A percentile compares a stretch with the other conserved stretches of the same genome.
Evolutionary conservation across 2,113 vertebrate species (phyloP).

Genomic region (Eurystomus gularis): DNA sequence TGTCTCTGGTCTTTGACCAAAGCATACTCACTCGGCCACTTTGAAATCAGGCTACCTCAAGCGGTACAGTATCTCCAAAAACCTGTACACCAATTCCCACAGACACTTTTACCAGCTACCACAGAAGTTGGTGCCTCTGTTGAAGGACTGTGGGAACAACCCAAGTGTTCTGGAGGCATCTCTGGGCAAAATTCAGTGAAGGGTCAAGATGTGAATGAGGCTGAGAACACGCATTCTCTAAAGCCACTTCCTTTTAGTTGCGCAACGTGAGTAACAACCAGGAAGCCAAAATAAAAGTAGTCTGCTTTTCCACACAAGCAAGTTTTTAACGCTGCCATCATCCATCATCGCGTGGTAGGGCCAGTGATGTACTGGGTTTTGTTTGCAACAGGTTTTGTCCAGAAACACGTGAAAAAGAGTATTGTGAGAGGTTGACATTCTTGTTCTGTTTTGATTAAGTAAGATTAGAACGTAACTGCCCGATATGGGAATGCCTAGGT

Average conservation of each 20-base stretch:
- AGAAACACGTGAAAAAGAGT: not conserved
- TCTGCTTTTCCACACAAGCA: not conserved
- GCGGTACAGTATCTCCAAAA: not conserved
- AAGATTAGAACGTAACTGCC: not conserved
- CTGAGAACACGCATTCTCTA: constrained; percentile 4
- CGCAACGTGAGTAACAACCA: not conserved
- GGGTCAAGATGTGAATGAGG: not conserved
- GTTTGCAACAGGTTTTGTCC: not conserved
- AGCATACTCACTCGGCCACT: not conserved
- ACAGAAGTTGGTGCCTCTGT: not conserved
- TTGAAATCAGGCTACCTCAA: not conserved
- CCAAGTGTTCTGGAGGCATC: not conserved
- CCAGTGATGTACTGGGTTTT: not conserved
- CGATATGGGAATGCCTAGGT: not conserved
- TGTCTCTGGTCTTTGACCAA: not conserved
- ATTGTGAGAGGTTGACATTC: not conserved
- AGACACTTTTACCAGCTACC: not conserved
- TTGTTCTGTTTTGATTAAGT: not conserved
- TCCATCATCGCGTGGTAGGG: not conserved
- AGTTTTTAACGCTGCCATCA: not conserved
- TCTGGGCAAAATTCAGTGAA: not conserved
- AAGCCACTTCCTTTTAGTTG: constrained; percentile 21
- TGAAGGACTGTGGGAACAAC: not conserved
- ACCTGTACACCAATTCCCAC: not conserved
- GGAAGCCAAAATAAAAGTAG: constrained; percentile 4